Evolutionary conservation across 2,113 vertebrate species (phyloP).

Genomic region (Kryptolebias marmoratus): DNA sequence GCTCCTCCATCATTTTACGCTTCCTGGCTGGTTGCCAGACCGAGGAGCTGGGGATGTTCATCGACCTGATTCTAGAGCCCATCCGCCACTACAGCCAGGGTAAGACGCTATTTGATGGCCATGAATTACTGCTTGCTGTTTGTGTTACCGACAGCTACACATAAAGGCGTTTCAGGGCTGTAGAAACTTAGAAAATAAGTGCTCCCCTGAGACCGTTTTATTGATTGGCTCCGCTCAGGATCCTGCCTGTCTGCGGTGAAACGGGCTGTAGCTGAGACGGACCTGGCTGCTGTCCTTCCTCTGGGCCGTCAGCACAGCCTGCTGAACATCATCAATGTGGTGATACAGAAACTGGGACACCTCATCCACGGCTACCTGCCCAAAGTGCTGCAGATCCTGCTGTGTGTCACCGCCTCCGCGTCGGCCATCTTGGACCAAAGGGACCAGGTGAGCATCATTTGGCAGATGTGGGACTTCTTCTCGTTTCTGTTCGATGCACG

Average conservation of each 20-base stretch:
- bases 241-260: constrained; percentile 86
- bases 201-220: too few species aligned
- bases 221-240: constrained; percentile 71
- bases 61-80: constrained; percentile 92
- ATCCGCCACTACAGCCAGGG: constrained; percentile 86
- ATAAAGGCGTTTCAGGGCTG: too few species aligned
- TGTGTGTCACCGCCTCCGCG: constrained; percentile 87
- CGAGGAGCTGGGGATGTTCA: constrained; percentile 90
- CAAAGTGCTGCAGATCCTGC: constrained; percentile 91
- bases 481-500: too few species aligned
- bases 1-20: constrained; percentile 91
- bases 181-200: too few species aligned
- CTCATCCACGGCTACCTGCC: constrained; percentile 87
- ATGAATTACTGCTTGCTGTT: background rate
- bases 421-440: constrained; percentile 85
- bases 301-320: constrained; percentile 93
- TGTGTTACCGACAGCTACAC: background rate
- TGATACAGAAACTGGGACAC: constrained; percentile 91
- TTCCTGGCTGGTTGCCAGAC: constrained; percentile 90
- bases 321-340: constrained; percentile 88
- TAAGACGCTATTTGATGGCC: constrained; percentile 40
- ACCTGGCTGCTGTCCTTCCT: constrained; percentile 86
- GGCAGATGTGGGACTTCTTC: too few species aligned
- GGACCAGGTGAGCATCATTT: constrained; percentile 82
- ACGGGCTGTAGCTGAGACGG: constrained; percentile 78